A percentile compares a stretch with the other conserved stretches of the same genome.
phyloP scores from a whole-genome alignment of 2,888 invertebrate genomes.

The Hedya salicella region DNA sequence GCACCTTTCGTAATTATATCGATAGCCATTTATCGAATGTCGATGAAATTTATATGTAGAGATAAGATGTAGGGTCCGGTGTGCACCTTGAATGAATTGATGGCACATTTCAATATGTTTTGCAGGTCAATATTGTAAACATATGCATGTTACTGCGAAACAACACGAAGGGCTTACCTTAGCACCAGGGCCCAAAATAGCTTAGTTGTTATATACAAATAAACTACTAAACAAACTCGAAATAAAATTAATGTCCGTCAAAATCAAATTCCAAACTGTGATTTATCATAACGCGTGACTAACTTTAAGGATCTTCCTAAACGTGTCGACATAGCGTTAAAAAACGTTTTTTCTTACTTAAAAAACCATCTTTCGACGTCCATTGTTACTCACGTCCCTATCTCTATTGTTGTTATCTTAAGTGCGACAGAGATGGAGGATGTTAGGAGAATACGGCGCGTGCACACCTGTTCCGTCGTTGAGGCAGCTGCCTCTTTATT shows the following conservation, averaged over 20 bases:
- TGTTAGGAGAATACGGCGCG: slow-evolving; percentile 56
- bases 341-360: slow-evolving; percentile 35
- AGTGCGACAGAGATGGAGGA: slow-evolving; percentile 51
- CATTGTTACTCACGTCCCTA: slow-evolving; percentile 42
- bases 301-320: slow-evolving; percentile 28
- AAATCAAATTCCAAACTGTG: slow-evolving; percentile 26
- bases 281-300: slow-evolving; percentile 37
- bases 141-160: background rate
- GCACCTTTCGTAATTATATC: slow-evolving; percentile 44
- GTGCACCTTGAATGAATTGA: slow-evolving; percentile 25
- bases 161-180: too few relatives aligned
- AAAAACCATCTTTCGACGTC: slow-evolving; percentile 28
- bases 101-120: slow-evolving; percentile 14
- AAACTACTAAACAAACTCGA: slow-evolving; percentile 12
- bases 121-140: background rate
- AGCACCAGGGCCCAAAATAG: background rate
- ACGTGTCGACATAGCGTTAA: slow-evolving; percentile 30
- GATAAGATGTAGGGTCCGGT: slow-evolving; percentile 24
- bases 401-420: slow-evolving; percentile 49
- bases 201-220: too few relatives aligned
- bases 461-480: slow-evolving; percentile 69
- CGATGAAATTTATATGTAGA: slow-evolving; percentile 37
- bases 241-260: slow-evolving; percentile 18
- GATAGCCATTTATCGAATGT: slow-evolving; percentile 42
- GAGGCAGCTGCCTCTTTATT: slow-evolving; percentile 66